Evolutionary conservation across 2,888 invertebrate species (phyloP).

Genomic region (Drosophila anomalipes): DNA sequence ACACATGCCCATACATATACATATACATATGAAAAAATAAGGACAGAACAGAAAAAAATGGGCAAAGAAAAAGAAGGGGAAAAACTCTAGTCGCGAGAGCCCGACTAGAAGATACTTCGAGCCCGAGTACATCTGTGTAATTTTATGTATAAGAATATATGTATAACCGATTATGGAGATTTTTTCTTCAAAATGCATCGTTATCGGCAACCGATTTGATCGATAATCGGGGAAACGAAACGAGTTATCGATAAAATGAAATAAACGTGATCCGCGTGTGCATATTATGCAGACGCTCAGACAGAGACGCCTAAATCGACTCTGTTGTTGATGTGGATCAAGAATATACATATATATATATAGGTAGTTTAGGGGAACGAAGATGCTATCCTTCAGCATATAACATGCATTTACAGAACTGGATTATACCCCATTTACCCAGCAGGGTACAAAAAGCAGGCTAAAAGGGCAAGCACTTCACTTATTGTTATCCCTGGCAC

Average conservation of each 20-base stretch:
- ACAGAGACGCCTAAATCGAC: neutral
- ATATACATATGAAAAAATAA: neutral
- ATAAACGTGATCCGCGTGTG: neutral
- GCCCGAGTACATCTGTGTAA: neutral
- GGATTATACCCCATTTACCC: neutral
- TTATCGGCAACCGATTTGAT: neutral
- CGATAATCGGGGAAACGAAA: neutral
- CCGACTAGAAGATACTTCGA: neutral
- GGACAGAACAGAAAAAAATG: neutral
- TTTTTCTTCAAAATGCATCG: neutral
- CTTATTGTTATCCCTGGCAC: constrained; percentile 57
- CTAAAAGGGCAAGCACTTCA: constrained; percentile 60
- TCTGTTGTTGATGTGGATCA: neutral
- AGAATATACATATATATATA: neutral
- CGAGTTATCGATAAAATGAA: neutral
- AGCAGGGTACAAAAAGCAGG: constrained; percentile 7
- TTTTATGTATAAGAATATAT: neutral
- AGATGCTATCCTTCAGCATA: neutral
- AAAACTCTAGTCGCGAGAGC: neutral
- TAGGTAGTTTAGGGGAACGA: neutral
- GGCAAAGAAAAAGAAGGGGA: neutral
- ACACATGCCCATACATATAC: neutral
- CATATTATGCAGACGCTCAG: neutral
- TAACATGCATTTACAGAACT: neutral
- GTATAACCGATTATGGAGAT: neutral